Evolutionary conservation across 1,140 invertebrate species (phyloP).

Genomic region (Lithobius niger): DNA sequence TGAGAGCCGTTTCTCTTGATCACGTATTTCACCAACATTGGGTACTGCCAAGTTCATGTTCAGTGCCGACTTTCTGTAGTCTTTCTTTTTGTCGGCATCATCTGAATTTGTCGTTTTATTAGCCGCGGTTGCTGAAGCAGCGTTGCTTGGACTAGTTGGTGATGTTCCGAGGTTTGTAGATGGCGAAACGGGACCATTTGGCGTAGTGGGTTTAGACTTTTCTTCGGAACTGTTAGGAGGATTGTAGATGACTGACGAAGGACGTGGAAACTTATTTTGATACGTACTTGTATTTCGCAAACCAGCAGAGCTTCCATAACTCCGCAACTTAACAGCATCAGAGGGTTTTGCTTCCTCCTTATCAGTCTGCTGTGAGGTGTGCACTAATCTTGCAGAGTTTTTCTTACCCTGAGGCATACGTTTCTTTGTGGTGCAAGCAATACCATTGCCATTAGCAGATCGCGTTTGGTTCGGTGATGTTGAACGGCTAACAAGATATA

Average conservation of each 20-base stretch:
- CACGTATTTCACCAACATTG: background rate
- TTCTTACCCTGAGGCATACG: background rate
- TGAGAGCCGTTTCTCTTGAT: background rate
- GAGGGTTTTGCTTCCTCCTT: too few species aligned
- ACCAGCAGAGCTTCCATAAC: too few species aligned
- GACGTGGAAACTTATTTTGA: too few species aligned
- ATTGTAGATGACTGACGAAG: too few species aligned
- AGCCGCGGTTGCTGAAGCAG: background rate
- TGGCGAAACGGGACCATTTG: background rate
- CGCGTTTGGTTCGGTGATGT: slow-evolving; percentile 6
- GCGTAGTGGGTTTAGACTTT: background rate
- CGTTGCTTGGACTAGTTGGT: background rate
- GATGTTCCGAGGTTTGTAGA: background rate
- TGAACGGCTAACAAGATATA: background rate
- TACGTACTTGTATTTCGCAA: too few species aligned
- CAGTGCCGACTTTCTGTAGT: slow-evolving; percentile 30
- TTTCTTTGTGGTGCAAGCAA: background rate
- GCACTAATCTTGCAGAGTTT: background rate
- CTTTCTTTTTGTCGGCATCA: slow-evolving; percentile 21
- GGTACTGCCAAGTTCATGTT: slow-evolving; percentile 23
- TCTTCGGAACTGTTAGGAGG: too few species aligned
- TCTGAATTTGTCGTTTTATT: background rate
- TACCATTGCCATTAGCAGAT: background rate
- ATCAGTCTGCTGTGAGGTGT: background rate
- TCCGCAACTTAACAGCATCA: too few species aligned